Percentiles rank a stretch among this genome's conserved stretches.
Conservation (phyloP, 2,888 invertebrate genomes). For the Tridacna gigas region DNA sequence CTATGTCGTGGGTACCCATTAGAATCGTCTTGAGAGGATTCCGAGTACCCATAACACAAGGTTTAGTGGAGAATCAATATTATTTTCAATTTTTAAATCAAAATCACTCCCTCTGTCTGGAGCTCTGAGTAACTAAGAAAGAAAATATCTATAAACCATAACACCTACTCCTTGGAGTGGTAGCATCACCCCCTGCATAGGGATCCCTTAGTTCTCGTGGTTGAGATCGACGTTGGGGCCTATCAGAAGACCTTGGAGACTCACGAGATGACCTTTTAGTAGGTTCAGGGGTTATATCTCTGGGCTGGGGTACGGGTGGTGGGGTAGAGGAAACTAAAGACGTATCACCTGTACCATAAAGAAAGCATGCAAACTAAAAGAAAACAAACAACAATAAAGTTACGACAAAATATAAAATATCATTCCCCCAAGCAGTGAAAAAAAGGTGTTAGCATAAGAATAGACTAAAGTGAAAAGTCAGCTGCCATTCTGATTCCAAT, state of each 20-base stretch:
- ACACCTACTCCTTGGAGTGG: slow-evolving; percentile 64
- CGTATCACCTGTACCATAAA: slow-evolving; percentile 57
- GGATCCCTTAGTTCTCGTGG: slow-evolving; percentile 42
- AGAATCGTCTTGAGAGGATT: no score
- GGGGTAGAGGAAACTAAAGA: slow-evolving; percentile 54
- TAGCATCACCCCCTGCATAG: slow-evolving; percentile 59
- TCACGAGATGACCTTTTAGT: slow-evolving; percentile 20
- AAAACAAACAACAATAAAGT: slow-evolving; percentile 29
- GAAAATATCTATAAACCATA: slow-evolving; percentile 12
- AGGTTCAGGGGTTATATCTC: slow-evolving; percentile 37
- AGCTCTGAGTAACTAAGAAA: neutral
- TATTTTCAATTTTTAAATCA: no score
- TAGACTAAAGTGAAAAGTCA: no score
- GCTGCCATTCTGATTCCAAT: no score
- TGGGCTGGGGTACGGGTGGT: slow-evolving; percentile 23
- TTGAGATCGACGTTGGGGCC: slow-evolving; percentile 41
- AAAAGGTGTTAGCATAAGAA: neutral
- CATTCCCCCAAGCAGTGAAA: neutral
- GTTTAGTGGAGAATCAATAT: no score
- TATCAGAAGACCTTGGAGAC: slow-evolving; percentile 10
- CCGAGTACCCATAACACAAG: no score
- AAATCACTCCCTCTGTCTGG: no score
- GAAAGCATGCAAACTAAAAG: slow-evolving; percentile 56
- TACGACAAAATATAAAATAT: neutral
- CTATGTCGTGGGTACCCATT: no score